Percentiles rank a stretch among this genome's conserved stretches.
Conservation (phyloP, 92 coral and sea anemone species). For the Parazoanthus swiftii region DNA sequence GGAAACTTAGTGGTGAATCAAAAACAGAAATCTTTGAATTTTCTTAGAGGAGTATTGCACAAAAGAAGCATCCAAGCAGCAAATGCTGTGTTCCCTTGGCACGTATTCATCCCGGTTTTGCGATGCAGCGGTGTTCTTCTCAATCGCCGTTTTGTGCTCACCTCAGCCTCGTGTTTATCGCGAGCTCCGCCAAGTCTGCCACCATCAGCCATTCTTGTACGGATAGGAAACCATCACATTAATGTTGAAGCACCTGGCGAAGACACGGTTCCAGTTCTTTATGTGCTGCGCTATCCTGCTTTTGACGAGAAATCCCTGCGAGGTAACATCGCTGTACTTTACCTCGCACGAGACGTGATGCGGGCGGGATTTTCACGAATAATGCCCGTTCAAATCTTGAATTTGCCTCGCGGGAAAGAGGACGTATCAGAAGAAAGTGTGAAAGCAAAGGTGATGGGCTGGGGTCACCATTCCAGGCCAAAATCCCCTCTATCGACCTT, state of each 20-base stretch:
- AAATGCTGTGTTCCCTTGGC: conserved; percentile 62
- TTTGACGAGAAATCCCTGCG: conserved; percentile 46
- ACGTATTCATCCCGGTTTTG: conserved; percentile 68
- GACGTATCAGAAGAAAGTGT: background rate
- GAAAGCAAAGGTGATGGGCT: conserved; percentile 61
- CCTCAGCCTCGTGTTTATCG: conserved; percentile 74
- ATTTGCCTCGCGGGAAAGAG: conserved; percentile 4
- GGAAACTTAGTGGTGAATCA: background rate
- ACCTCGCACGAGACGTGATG: conserved; percentile 61
- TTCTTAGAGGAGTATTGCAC: conserved; percentile 14
- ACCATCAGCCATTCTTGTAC: conserved; percentile 52
- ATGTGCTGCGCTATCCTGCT: conserved; percentile 58
- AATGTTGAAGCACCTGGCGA: conserved; percentile 53
- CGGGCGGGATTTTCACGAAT: conserved; percentile 37
- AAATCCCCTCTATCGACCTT: conserved; percentile 53
- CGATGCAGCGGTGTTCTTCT: conserved; percentile 83
- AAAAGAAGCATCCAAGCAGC: conserved; percentile 38
- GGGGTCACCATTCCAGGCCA: conserved; percentile 70
- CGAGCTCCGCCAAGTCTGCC: conserved; percentile 37
- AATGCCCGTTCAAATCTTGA: conserved; percentile 25
- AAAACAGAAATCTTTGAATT: conserved; percentile 7
- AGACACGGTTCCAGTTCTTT: conserved; percentile 66
- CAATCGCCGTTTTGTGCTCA: conserved; percentile 72
- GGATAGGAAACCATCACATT: conserved; percentile 63
- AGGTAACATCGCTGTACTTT: conserved; percentile 66